A percentile compares a stretch with the other conserved stretches of the same genome.
phyloP scores from a whole-genome alignment of 2,113 vertebrate species.

The Eretmochelys imbricata region DNA sequence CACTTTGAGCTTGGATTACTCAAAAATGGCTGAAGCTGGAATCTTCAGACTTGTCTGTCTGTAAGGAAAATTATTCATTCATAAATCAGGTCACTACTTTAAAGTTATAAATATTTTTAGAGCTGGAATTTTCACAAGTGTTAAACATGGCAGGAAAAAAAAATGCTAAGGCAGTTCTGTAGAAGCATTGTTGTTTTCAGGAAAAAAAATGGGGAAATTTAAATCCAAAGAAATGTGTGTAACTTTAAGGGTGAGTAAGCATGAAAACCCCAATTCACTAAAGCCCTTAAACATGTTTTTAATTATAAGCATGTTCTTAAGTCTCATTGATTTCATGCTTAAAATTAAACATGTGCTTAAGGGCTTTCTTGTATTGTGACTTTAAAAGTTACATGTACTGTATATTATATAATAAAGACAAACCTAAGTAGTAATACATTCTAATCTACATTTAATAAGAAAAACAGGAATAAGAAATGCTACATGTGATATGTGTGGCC shows the following conservation, averaged over 20 bases:
- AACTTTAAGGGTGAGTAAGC: accelerated
- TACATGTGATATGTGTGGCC: background rate
- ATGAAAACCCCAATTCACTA: background rate
- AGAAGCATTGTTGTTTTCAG: background rate
- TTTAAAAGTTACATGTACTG: background rate
- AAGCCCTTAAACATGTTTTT: background rate
- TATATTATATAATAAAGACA: background rate
- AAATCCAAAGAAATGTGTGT: accelerated
- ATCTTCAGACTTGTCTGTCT: background rate
- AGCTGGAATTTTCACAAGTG: slow-evolving; percentile 2
- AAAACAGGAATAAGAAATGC: background rate
- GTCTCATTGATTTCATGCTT: background rate
- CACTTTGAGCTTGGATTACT: background rate
- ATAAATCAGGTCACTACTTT: background rate
- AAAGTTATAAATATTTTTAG: slow-evolving; percentile 37
- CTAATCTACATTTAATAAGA: background rate
- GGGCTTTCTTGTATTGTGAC: background rate
- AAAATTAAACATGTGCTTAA: accelerated
- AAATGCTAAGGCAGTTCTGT: background rate
- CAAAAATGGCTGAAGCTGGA: slow-evolving; percentile 14
- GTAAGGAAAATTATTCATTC: background rate
- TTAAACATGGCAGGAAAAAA: background rate
- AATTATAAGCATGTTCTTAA: accelerated
- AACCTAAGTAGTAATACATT: background rate
- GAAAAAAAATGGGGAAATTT: background rate